Base-by-base conservation (phyloP, 1,140 invertebrate species). In the Sycobia sp. region DNA sequence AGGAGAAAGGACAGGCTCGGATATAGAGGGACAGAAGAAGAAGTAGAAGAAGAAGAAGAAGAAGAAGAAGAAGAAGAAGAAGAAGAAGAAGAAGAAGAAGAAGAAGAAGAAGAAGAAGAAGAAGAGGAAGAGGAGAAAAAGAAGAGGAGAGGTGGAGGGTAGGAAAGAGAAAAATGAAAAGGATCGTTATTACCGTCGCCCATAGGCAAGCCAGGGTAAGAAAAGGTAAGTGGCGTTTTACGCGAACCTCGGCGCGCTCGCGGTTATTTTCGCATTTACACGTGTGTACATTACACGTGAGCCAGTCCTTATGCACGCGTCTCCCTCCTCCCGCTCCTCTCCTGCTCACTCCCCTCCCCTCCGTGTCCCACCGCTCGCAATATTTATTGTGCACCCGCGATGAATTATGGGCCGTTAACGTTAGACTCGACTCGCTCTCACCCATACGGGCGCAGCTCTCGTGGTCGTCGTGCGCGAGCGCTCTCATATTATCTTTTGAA, bases 391-490 rank as follows among this genome's bases (percentile, higher is more conserved):
- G 71, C 62, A 69, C 64, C 68, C 57, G 65, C 62, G 62, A 73
- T 73, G 72, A 73, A 73, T 73, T 73, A 73, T 73, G 71, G 72
- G 67, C 71, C 68, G 69, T 73, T 73, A 73, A 62, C 69, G 60
- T 69, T 66, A 51, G 62, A 22, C 38, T 14, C 38, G 14, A 14
- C 38, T 14, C 7, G n/a, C 38, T 10, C 38, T 4, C 38, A n/a
- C 38, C 8, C 38, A 39, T n/a, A 39, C 38, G 38, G 9, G 14
- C 38, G 38, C 9, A 9, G 4, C n/a, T 4, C 8, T 39, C 9
- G 38, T 39, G 14, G 8, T 4, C 38, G 41, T 4, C 41, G 22
- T 14, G 8, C 18, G 2, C n/a, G 20, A 16, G 20, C 41, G 22
- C 18, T 22, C 16, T 20, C 20, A 13, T 14, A 44, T 44, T 44